Percentiles rank a stretch among this genome's conserved stretches.
phyloP scores from a whole-genome alignment of 2,888 invertebrate species.

The Erebia ligea region DNA sequence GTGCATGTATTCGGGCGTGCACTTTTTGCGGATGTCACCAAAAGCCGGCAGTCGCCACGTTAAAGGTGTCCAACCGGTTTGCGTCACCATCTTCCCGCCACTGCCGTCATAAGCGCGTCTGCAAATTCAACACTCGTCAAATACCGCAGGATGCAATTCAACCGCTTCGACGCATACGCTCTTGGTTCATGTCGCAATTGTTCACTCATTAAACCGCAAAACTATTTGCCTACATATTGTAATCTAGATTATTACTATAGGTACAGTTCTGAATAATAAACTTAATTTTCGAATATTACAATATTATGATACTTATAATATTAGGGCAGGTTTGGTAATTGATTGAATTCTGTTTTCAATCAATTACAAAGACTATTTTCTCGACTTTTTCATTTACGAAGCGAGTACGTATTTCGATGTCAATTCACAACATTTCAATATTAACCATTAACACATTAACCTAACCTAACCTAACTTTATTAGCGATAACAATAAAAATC shows the following conservation, averaged over 20 bases:
- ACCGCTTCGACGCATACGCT: slow-evolving; percentile 53
- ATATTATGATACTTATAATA: no score
- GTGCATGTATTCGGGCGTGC: slow-evolving; percentile 64
- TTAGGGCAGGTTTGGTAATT: no score
- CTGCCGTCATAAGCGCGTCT: slow-evolving; percentile 75
- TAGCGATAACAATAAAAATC: background rate
- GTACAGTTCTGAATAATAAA: no score
- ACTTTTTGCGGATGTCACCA: slow-evolving; percentile 81
- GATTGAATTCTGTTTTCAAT: no score
- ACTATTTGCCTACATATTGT: background rate
- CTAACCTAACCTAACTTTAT: no score
- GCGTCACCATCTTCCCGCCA: slow-evolving; percentile 66
- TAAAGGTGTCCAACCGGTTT: slow-evolving; percentile 80
- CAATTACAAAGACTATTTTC: no score
- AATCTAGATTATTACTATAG: background rate
- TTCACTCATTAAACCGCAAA: slow-evolving; percentile 12
- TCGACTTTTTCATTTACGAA: no score
- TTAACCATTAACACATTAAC: no score
- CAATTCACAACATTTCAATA: no score
- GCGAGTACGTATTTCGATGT: no score
- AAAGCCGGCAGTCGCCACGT: slow-evolving; percentile 71
- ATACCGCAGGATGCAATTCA: slow-evolving; percentile 69
- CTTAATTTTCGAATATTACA: no score
- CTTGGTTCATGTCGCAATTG: slow-evolving; percentile 32
- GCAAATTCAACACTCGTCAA: slow-evolving; percentile 79